phyloP scores from a whole-genome alignment of 2,113 vertebrate species.

The Actenoides hombroni region DNA sequence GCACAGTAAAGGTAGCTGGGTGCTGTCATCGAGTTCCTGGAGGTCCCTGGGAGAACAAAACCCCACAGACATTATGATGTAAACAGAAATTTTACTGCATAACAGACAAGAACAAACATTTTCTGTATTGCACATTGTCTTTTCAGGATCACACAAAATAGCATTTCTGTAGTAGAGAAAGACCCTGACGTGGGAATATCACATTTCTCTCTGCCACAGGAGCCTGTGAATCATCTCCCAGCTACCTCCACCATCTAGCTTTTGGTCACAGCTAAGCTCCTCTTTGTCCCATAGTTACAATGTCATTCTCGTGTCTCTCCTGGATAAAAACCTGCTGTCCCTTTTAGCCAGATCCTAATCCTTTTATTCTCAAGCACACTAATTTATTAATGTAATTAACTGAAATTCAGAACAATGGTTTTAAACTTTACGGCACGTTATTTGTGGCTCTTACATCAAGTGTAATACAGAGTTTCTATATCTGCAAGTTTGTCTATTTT shows the following conservation, averaged over 20 bases:
- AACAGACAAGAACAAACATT: neutral
- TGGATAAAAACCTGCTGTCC: neutral
- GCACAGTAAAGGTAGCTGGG: slow-evolving; percentile 93
- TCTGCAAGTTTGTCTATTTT: neutral
- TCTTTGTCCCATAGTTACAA: neutral
- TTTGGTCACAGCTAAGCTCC: neutral
- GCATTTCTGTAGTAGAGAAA: neutral
- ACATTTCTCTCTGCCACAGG: neutral
- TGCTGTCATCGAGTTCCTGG: slow-evolving; percentile 95
- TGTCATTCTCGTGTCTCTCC: neutral
- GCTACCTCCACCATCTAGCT: neutral
- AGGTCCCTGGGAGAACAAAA: slow-evolving; percentile 81
- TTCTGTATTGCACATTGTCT: neutral
- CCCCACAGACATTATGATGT: neutral
- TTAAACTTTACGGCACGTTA: neutral
- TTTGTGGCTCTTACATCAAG: neutral
- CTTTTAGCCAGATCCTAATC: neutral
- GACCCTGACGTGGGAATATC: neutral
- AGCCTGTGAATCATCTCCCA: neutral
- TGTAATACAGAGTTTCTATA: neutral
- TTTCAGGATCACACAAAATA: neutral
- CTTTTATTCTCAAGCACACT: neutral
- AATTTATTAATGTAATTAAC: neutral
- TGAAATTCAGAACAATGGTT: neutral
- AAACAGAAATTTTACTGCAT: neutral